Evolutionary conservation across 2,888 invertebrate genomes (phyloP), one percentile per base, ranked within the genome.

Genomic region (Acanthosoma haemorrhoidale): DNA sequence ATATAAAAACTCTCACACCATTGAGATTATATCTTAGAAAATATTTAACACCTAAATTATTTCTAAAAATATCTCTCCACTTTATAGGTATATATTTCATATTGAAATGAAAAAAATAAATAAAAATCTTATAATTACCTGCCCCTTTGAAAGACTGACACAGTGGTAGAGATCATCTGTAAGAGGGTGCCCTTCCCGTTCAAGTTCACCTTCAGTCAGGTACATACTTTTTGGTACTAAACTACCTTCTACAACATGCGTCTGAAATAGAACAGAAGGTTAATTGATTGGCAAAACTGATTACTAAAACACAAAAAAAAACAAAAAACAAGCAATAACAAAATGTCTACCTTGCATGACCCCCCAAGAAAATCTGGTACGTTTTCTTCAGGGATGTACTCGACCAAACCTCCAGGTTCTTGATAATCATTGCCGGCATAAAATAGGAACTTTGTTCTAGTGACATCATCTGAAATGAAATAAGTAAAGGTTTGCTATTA

Each of bases 341-440:
- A 21, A 11, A 18, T 13, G 2, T 16, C 81, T 80, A 93, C 94
- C 87, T 89, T 90, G 81, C 91, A 91, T 13, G 89, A 85, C 69
- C 94, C 94, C n/a, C 93, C 94, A 2, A 96, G 84, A 81, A 96
- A 96, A 80, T 95, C 94, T 0, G 96, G 96, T 72, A 96, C 89
- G 77, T 87, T 87, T 72, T 92, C 88, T 73, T 88, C 86, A 67
- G 91, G 89, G 73, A 96, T 91, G 78, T 92, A 94, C 80, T 94
- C 92, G 18, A 87, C 86, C 8, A 96, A 83, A 0, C 93, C 93
- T 13, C 92, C 93, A 4, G 87, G 83, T 75, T 85, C 88, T 77
- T 90, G 89, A 78, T 92, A 92, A 80, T 94, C 93, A 76, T 90
- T 91, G 57, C 92, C 93, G 72, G 92, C 93, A 80, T 94, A 94